A percentile compares a stretch with the other conserved stretches of the same genome.
Evolutionary conservation across 2,888 invertebrate species (phyloP).

Genomic region (Leptinotarsa haldemani): DNA sequence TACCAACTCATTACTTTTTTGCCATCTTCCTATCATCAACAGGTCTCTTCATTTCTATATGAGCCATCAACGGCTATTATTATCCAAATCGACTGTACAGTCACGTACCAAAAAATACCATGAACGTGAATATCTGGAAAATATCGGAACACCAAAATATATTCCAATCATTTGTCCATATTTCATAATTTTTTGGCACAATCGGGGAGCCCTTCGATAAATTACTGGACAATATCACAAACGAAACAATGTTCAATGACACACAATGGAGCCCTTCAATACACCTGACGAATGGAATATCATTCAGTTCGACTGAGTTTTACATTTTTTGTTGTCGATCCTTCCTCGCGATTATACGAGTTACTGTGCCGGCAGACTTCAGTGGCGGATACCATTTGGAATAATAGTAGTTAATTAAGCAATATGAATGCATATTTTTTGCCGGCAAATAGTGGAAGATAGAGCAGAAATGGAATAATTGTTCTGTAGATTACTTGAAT

Average conservation of each 20-base stretch:
- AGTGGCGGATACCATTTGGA: neutral
- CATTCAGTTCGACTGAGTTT: conserved; percentile 9
- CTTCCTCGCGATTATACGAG: neutral
- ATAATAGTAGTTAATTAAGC: neutral
- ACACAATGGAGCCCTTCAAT: conserved; percentile 53
- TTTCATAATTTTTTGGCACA: conserved; percentile 56
- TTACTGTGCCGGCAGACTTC: neutral
- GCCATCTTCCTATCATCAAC: no score
- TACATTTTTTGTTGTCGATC: neutral
- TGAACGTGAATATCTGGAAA: neutral
- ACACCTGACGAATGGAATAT: conserved; percentile 49
- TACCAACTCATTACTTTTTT: no score
- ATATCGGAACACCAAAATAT: conserved; percentile 38
- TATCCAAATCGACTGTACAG: neutral
- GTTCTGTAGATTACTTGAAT: neutral
- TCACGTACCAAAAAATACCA: neutral
- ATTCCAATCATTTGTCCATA: conserved; percentile 57
- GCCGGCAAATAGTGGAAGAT: neutral
- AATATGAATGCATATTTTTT: neutral
- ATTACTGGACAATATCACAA: conserved; percentile 57
- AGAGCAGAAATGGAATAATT: neutral
- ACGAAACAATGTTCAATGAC: conserved; percentile 59
- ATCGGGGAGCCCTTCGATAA: conserved; percentile 53
- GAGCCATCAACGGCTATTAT: no score
- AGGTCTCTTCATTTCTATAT: no score